Evolutionary conservation across 2,113 vertebrate species (phyloP).

Genomic region (Anarrhichthys ocellatus): DNA sequence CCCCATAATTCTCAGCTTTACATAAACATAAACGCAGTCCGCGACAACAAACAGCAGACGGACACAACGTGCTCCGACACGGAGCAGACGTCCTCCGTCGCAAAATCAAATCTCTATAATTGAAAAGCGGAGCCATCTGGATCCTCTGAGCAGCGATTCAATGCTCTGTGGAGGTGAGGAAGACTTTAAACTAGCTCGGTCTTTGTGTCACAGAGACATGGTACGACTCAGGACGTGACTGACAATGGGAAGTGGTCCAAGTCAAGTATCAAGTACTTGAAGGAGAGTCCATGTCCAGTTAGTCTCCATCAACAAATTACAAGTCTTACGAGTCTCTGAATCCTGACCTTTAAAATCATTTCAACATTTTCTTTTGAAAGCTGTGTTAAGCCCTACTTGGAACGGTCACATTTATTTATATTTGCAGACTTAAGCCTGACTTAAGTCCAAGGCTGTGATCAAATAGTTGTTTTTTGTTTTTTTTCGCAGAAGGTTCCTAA

Average conservation of each 20-base stretch:
- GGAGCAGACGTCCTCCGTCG: conserved; percentile 26
- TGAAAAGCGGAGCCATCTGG: conserved; percentile 32
- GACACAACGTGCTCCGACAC: conserved; percentile 19
- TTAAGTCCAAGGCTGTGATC: not conserved
- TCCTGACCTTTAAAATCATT: too few species aligned
- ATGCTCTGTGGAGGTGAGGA: conserved; percentile 15
- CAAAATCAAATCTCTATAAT: conserved; percentile 19
- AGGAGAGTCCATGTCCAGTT: too few species aligned
- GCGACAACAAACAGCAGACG: conserved; percentile 36
- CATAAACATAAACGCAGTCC: conserved; percentile 36
- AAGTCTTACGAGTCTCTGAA: too few species aligned
- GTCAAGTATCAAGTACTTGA: not conserved
- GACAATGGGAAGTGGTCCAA: not conserved
- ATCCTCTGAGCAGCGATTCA: conserved; percentile 12
- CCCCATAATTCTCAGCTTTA: conserved; percentile 16
- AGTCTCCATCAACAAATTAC: not conserved
- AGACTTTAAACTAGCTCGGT: conserved; percentile 10
- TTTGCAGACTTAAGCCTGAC: not conserved
- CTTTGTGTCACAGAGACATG: not conserved
- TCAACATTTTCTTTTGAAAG: too few species aligned
- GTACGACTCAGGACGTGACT: not conserved
- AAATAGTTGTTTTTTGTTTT: not conserved
- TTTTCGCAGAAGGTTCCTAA: not conserved
- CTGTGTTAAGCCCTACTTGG: too few species aligned
- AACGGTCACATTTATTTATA: too few species aligned